phyloP scores from a whole-genome alignment of 1,140 invertebrate species.

The Lordiphosa stackelbergi region DNA sequence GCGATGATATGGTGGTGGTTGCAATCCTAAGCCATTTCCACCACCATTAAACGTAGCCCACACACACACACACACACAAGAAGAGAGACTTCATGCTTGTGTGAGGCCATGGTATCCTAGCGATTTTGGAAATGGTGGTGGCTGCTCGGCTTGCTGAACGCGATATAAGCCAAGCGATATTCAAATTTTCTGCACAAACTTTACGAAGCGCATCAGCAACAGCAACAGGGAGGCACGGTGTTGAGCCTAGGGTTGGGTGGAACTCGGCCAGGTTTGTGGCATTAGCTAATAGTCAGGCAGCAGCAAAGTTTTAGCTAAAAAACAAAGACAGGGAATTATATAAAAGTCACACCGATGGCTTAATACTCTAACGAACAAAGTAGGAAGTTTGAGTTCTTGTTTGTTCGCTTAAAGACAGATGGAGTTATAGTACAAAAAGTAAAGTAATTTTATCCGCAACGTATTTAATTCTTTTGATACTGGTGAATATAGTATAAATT shows the following conservation, averaged over 20 bases:
- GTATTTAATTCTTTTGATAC: too few species aligned
- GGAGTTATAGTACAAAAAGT: too few species aligned
- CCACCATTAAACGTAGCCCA: conserved; percentile 47
- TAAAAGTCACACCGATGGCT: neutral
- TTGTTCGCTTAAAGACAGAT: too few species aligned
- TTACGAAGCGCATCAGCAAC: conserved; percentile 71
- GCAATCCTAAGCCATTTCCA: conserved; percentile 50
- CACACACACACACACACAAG: conserved; percentile 15
- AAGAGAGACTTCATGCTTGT: conserved; percentile 12
- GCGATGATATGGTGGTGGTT: conserved; percentile 48
- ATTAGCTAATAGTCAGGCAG: conserved; percentile 45
- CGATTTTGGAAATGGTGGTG: conserved; percentile 26
- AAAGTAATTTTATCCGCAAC: too few species aligned
- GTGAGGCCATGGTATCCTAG: conserved; percentile 18
- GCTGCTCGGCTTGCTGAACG: conserved; percentile 14
- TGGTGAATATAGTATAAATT: too few species aligned
- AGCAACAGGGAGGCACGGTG: conserved; percentile 22
- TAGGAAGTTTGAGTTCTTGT: too few species aligned
- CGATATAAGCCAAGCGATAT: conserved; percentile 47
- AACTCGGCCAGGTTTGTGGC: conserved; percentile 18
- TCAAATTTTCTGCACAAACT: conserved; percentile 71
- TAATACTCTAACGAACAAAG: too few species aligned
- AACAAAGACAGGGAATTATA: conserved; percentile 11
- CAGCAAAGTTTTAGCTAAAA: conserved; percentile 32
- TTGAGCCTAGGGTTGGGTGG: conserved; percentile 18